phyloP scores from a whole-genome alignment of 1,140 invertebrate species.

The Drosophila nigrodunni region DNA sequence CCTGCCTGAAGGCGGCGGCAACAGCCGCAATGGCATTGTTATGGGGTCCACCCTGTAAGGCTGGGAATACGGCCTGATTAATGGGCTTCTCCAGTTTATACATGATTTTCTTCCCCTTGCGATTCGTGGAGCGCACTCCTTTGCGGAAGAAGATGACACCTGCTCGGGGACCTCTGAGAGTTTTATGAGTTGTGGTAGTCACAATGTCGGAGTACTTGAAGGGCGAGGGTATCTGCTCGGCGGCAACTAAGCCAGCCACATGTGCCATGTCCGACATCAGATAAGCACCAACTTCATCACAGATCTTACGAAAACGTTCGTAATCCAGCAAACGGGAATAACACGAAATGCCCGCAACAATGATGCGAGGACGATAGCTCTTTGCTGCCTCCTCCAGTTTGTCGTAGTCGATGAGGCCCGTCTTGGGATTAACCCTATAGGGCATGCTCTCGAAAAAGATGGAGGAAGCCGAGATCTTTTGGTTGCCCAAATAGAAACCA shows the following conservation, averaged over 20 bases:
- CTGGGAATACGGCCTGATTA: slow-evolving; percentile 97
- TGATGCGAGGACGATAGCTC: slow-evolving; percentile 96
- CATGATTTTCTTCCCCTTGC: slow-evolving; percentile 91
- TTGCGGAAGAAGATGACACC: slow-evolving; percentile 96
- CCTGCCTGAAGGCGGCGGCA: slow-evolving; percentile 96
- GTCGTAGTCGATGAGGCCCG: slow-evolving; percentile 98
- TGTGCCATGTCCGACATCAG: slow-evolving; percentile 98
- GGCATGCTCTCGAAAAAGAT: slow-evolving; percentile 99
- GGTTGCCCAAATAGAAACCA: slow-evolving; percentile 95
- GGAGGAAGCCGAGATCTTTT: slow-evolving; percentile 98
- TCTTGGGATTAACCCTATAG: slow-evolving; percentile 95
- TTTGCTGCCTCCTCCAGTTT: slow-evolving; percentile 92
- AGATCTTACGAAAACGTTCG: slow-evolving; percentile 94
- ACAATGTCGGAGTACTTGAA: slow-evolving; percentile 98
- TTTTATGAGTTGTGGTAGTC: slow-evolving; percentile 98
- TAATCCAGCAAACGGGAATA: slow-evolving; percentile 94
- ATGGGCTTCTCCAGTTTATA: slow-evolving; percentile 95
- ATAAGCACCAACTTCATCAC: slow-evolving; percentile 93
- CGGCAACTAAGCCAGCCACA: slow-evolving; percentile 95
- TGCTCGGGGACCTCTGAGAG: slow-evolving; percentile 94
- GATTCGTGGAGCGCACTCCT: slow-evolving; percentile 89
- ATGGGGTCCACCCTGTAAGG: slow-evolving; percentile 96
- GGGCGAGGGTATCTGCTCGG: slow-evolving; percentile 93
- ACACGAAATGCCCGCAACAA: slow-evolving; percentile 97
- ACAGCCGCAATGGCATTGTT: slow-evolving; percentile 96